Base-by-base conservation (phyloP, 2,888 invertebrate genomes). In the Aphidius colemani region DNA sequence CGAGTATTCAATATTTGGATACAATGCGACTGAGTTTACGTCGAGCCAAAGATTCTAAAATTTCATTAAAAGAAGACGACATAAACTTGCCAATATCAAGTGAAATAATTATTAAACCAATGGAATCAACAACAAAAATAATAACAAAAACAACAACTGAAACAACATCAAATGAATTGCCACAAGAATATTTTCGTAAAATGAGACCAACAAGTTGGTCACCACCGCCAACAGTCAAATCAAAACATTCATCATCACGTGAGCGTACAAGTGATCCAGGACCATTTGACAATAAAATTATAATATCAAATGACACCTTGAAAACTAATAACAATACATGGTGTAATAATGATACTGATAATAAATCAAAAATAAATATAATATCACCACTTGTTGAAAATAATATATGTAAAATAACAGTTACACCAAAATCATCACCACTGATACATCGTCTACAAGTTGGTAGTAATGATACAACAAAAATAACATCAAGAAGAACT, bases 1-100 rank as follows among this genome's bases (percentile, higher is more conserved):
- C 84, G 10, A 84, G 87, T 59, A 87, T 90, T 8, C 85, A 86
- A 66, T 92, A 92, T 80, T 85, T 90, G 78, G 94, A 95, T 80
- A 94, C 94, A 40, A 94, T 94, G 91, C 90, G 94, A 39, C 84
- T 94, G 72, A 87, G 93, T 71, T 85, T 89, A 61, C 80, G 82
- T 9, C 88, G 87, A 80, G 84, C 84, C 74, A 87, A 88, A 77
- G 85, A 85, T 11, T 6, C 39, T 39, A 7, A 45, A 48, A 43
- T 6, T 9, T 44, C 55, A 13, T 30, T 8, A 7, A 58, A 44
- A 7, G 40, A 53, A 39, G 59, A 53, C 9, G 55, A 58, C 13
- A 59, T 53, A 11, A 30, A 1, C 3, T 30, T 5, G 5, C 3
- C 30, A 30, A 5, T 30, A 30, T 30, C 30, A 30, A 43, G 59